phyloP scores from a whole-genome alignment of 92 coral and sea anemone species.

The Porites cylindrica region DNA sequence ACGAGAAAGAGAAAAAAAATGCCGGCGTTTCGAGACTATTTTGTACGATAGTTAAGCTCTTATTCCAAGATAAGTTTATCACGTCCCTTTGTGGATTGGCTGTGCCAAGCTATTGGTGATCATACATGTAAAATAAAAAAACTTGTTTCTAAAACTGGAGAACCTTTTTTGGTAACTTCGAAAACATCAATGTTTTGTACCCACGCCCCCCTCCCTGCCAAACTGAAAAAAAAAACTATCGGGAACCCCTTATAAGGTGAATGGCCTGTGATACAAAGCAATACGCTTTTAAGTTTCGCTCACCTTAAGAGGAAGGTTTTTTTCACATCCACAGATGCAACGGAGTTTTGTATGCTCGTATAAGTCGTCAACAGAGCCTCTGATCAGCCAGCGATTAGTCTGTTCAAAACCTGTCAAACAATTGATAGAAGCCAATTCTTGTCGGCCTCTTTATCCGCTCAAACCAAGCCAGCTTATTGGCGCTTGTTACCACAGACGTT shows the following conservation, averaged over 20 bases:
- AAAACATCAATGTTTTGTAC: too few species aligned
- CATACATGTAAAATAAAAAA: neutral
- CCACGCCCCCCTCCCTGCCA: too few species aligned
- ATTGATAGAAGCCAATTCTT: conserved; percentile 18
- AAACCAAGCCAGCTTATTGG: conserved; percentile 15
- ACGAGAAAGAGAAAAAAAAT: neutral
- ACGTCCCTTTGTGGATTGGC: neutral
- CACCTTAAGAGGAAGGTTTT: neutral
- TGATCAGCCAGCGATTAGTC: neutral
- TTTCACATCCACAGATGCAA: neutral
- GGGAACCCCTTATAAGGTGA: neutral
- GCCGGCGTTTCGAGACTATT: neutral
- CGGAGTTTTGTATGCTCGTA: neutral
- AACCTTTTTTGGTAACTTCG: neutral
- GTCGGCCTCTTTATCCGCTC: neutral
- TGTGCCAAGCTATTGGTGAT: neutral
- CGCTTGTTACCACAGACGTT: neutral
- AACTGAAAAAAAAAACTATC: neutral
- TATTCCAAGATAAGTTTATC: neutral
- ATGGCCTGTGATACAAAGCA: too few species aligned
- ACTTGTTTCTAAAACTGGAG: neutral
- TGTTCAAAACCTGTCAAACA: conserved; percentile 2
- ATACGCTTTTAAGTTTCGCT: neutral
- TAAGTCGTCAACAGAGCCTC: neutral
- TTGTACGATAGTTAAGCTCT: neutral